These are phyloP conservation scores for Drosophila villosipedis DNA, from an alignment of 2,888 invertebrate genomes.

Conservation along the genomic window DNA sequence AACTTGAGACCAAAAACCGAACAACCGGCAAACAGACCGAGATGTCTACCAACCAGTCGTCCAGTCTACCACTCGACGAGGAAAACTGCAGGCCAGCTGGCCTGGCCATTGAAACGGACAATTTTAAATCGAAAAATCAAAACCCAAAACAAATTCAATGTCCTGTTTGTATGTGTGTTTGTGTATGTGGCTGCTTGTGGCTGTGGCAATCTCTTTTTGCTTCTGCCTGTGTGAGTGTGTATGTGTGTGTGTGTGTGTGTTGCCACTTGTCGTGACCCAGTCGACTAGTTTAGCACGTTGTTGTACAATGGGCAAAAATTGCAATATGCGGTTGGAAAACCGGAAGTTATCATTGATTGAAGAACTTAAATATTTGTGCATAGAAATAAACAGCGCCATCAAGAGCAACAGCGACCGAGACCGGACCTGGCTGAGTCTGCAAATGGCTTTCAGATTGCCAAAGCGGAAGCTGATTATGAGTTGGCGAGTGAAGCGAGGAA, in stretches of 20 bases:
- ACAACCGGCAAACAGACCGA: constrained; percentile 4
- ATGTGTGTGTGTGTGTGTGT: constrained; percentile 23
- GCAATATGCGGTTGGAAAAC: constrained; percentile 69
- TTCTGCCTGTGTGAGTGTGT: neutral
- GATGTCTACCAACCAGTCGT: neutral
- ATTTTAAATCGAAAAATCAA: constrained; percentile 78
- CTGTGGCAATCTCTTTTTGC: constrained; percentile 19
- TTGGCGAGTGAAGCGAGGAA: constrained; percentile 54
- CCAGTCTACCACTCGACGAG: constrained; percentile 14
- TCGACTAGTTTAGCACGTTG: constrained; percentile 47
- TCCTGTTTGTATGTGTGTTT: constrained; percentile 64
- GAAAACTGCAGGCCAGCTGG: constrained; percentile 13
- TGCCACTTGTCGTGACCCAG: constrained; percentile 42
- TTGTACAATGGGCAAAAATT: constrained; percentile 65
- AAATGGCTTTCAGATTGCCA: constrained; percentile 38
- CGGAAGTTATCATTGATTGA: constrained; percentile 67
- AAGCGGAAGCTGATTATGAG: constrained; percentile 63
- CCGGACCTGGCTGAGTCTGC: constrained; percentile 28
- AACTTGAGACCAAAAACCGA: constrained; percentile 15
- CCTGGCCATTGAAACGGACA: constrained; percentile 70
- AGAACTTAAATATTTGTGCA: constrained; percentile 53
- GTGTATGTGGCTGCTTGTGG: constrained; percentile 35
- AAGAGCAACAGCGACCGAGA: constrained; percentile 11
- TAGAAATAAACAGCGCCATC: constrained; percentile 38
- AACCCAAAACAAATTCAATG: constrained; percentile 78